These are phyloP conservation scores for Ctenopoma multispine DNA, from an alignment of 2,797 vertebrate genomes.

Conservation along the genomic window DNA sequence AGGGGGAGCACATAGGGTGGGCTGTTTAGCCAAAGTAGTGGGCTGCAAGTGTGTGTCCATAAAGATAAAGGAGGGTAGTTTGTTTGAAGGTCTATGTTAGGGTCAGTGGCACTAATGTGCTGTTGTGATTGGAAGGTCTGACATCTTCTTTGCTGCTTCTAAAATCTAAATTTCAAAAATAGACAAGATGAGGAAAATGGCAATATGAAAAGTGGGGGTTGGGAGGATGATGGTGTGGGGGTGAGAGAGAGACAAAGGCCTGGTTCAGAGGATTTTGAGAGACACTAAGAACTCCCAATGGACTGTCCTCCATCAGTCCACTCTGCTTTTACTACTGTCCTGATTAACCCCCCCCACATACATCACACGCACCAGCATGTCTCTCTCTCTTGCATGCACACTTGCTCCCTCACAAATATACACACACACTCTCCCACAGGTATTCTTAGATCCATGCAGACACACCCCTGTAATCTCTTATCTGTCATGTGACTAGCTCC, in stretches of 20 bases:
- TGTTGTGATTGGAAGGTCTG: neutral
- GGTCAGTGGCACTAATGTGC: conserved; percentile 1
- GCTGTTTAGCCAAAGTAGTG: neutral
- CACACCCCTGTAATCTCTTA: conserved; percentile 55
- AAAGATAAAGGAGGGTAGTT: conserved; percentile 8
- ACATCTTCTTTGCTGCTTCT: neutral
- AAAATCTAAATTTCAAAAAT: conserved; percentile 1
- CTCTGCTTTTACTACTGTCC: conserved; percentile 69
- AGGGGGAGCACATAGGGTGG: conserved; percentile 23
- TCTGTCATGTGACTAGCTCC: conserved; percentile 66
- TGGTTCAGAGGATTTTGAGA: conserved; percentile 55
- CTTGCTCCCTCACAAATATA: neutral
- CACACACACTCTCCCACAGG: conserved; percentile 41
- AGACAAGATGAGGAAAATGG: neutral
- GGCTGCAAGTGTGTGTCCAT: conserved; percentile 53
- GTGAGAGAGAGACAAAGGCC: conserved; percentile 47
- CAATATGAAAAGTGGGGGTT: conserved; percentile 11
- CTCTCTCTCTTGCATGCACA: neutral
- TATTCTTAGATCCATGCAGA: conserved; percentile 60
- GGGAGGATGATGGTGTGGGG: conserved; percentile 26
- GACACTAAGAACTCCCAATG: conserved; percentile 77
- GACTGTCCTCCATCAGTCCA: conserved; percentile 68
- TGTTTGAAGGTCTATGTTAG: conserved; percentile 21
- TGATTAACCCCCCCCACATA: conserved; percentile 63
- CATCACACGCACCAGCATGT: neutral